Percentiles rank a stretch among this genome's conserved stretches.
Conservation (phyloP, 2,888 invertebrate genomes). For the Dichetophora obliterata region DNA sequence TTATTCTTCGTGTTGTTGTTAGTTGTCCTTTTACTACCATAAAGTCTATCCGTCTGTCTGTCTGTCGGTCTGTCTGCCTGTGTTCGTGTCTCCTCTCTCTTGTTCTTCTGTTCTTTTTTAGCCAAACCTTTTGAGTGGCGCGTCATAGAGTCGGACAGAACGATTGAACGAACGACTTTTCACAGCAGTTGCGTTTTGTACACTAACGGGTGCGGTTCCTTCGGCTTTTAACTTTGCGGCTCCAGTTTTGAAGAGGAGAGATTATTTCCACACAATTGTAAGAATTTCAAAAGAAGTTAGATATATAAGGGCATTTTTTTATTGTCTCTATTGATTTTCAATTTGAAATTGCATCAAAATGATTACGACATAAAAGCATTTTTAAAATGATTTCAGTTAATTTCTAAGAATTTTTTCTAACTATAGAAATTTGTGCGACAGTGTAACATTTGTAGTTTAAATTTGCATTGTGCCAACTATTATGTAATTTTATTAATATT, state of each 20-base stretch:
- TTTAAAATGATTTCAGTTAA: no score
- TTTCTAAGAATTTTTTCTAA: no score
- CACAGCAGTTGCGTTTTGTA: slow-evolving; percentile 54
- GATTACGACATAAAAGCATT: background rate
- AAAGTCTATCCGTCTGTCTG: background rate
- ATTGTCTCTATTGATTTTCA: background rate
- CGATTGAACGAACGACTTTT: slow-evolving; percentile 13
- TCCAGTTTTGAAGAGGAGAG: background rate
- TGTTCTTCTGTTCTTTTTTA: background rate
- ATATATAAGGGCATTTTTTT: background rate
- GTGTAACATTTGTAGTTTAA: no score
- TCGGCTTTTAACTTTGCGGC: background rate
- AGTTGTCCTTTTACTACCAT: background rate
- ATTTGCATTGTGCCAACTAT: no score
- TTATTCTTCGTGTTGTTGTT: slow-evolving; percentile 11
- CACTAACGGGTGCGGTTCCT: slow-evolving; percentile 57
- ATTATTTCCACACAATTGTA: background rate
- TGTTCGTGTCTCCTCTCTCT: background rate
- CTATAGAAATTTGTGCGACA: no score
- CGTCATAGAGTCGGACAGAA: slow-evolving; percentile 24
- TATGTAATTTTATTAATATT: no score
- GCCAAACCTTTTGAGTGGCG: background rate
- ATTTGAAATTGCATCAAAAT: slow-evolving; percentile 12
- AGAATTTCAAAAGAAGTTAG: background rate
- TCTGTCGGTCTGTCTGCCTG: background rate